Evolutionary conservation across 2,888 invertebrate species (phyloP), one percentile per base, ranked within the genome.

Genomic region (Drosophila formosana): DNA sequence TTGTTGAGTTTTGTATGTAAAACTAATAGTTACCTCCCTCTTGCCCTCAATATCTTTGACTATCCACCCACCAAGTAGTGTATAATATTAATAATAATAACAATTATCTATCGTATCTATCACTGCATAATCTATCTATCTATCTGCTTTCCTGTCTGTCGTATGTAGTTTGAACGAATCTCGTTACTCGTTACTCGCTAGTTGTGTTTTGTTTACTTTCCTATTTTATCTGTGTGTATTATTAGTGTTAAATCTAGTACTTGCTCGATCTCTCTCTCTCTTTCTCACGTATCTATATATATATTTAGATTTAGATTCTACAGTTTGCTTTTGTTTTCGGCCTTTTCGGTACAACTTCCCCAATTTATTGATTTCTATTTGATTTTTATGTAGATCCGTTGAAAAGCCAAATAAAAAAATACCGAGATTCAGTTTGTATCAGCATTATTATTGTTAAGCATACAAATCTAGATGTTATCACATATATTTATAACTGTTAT

Each of bases 1-100:
- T 81, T 69, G 87, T 87, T 77, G 76, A 77, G 75, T 77, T 63
- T 66, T 70, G 69, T 87, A 77, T 80, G 92, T 92, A 67, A 61
- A 26, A 51, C 45, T 39, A 41, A 13, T 39, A 37, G 18, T 32
- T 45, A 55, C 18, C 55, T 25, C 26, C n/a, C 47, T 39, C 11
- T 4, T 11, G n/a, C 47, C 11, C 5, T 11, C 18, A 26, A 11
- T n/a, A 3, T 23, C 49, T 18, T 11, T 18, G 7, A 4, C 28
- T 41, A 45, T 25, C 32, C 13, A 9, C 28, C 43, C 8, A 9
- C 32, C 26, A 11, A 45, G 32, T 61, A 52, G 37, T 55, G 5
- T 45, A 34, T 7, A 53, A 34, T 7, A 53, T 26, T 26, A 18
- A 39, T 57, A 57, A 32, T 34, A 23, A 41, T 49, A 28, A 23